A percentile compares a stretch with the other conserved stretches of the same genome.
These are phyloP conservation scores for Bambusicola thoracicus DNA, from an alignment of 2,113 vertebrate species.

Conservation along the genomic window DNA sequence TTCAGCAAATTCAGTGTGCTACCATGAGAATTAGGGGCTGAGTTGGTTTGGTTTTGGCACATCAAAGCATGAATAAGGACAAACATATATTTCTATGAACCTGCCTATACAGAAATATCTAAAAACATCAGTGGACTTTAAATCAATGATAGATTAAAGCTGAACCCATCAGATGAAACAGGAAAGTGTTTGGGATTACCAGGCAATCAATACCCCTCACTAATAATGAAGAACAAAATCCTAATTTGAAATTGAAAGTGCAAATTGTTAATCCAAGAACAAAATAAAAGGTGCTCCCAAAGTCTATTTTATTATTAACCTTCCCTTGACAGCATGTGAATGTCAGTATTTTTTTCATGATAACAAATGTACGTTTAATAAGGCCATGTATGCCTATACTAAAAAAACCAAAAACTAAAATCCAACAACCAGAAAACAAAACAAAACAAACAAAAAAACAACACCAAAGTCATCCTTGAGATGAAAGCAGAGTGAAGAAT, in stretches of 20 bases:
- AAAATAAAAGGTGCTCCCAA: neutral
- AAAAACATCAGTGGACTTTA: neutral
- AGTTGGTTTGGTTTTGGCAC: neutral
- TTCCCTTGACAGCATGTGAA: neutral
- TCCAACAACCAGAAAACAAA: no score
- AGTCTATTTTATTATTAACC: neutral
- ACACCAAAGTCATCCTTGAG: neutral
- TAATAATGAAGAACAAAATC: neutral
- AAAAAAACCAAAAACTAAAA: neutral
- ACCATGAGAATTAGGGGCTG: neutral
- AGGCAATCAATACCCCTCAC: neutral
- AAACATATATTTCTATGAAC: neutral
- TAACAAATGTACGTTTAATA: neutral
- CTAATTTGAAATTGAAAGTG: neutral
- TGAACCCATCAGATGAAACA: neutral
- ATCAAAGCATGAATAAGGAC: neutral
- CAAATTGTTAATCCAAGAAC: neutral
- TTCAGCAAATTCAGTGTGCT: neutral
- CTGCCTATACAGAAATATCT: neutral
- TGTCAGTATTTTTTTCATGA: neutral
- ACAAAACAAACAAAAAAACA: no score
- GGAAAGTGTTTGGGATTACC: neutral
- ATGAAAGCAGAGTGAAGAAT: neutral
- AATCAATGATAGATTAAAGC: neutral
- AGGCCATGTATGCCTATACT: neutral